Base-by-base conservation (phyloP, 2,113 vertebrate genomes). In the Edolisoma coerulescens region DNA sequence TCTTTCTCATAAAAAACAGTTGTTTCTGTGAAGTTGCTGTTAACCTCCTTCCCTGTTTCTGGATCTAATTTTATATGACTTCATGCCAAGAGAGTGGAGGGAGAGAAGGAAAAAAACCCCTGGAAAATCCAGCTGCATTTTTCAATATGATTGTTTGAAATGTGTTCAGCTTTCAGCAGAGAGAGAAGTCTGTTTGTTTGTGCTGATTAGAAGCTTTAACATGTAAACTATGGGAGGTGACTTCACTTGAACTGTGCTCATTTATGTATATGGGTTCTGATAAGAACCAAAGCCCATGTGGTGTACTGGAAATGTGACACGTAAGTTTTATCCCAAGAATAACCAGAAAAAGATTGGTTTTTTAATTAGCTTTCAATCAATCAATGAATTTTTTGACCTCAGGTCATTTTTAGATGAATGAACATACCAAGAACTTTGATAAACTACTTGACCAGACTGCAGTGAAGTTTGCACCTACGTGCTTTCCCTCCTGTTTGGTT, bases 251-350 rank as follows among this genome's bases (percentile, higher is more conserved):
- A 73, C 56, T 81, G n/a, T 75, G 60, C 87, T 91, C 12, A 0
- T 95, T 97, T 97, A 18, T 87, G 50, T 82, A 7, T 78, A 24
- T 60, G 39, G 71, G 50, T 93, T 96, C 89, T 91, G 91, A 93
- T 87, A 95, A 83, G 37, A 89, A 39, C 59, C 57, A 92, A 88
- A 85, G 81, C 12, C 63, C 15, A 3, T 81, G 32, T 49, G 28
- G 50, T 79, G 30, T 73, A 90, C 71, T 67, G 52, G 69, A 84
- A 91, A 65, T 45, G 53, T 89, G 71, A 33, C 65, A 65, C 0
- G 0, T 75, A 49, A 16, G 1, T 89, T 92, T 92, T 79, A 67
- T 75, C 54, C 41, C 39, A 64, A 65, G 61, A 87, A 85, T 90
- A 84, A 59, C 45, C 27, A 79, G 69, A 45, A 91, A 56, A 95